Base-by-base conservation (phyloP, 2,888 invertebrate genomes). In the Noctua comes region DNA sequence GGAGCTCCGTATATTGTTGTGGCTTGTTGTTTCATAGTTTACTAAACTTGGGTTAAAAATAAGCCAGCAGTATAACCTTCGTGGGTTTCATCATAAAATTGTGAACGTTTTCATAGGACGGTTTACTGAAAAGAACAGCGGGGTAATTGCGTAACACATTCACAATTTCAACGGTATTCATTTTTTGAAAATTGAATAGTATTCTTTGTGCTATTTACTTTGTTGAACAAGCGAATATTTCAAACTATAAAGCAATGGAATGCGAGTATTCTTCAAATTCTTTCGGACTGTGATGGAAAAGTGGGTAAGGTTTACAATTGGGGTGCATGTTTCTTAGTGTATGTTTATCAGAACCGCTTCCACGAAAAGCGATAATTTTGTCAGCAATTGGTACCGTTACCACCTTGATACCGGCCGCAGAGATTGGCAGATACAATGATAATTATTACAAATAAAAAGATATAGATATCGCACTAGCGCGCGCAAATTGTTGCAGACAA, bases 21-120 rank as follows among this genome's bases (percentile, higher is more conserved):
- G 73, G 68, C 62, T 85, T 85, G 73, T 72, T 76, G 73, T 77
- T 82, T 76, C 68, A 62, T 76, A 79, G 80, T 87, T 84, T 89
- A 88, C 73, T 72, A 76, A 62, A 68, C 74, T 69, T 93, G 4
- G 74, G 93, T 80, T 77, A 91, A 84, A 87, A 84, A 66, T 94
- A 92, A 83, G 79, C 90, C 24, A 88, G 88, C 11, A 80, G 80
- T 70, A 68, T 74, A 77, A 82, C 69, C 77, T 77, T 65, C 1
- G 57, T 64, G 11, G 51, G n/a, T 65, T 73, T 76, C 46, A 70
- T 51, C 48, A 36, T 68, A 76, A 82, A 68, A 62, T 82, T 82
- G 46, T 57, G 21, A 54, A 79, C 48, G 40, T 48, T 59, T 48
- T 31, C 57, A 24, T 36, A 36, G 1, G 43, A 24, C n/a, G n/a